Percentiles rank a stretch among this genome's conserved stretches.
phyloP scores from a whole-genome alignment of 2,113 vertebrate species.

The Lycaon pictus region DNA sequence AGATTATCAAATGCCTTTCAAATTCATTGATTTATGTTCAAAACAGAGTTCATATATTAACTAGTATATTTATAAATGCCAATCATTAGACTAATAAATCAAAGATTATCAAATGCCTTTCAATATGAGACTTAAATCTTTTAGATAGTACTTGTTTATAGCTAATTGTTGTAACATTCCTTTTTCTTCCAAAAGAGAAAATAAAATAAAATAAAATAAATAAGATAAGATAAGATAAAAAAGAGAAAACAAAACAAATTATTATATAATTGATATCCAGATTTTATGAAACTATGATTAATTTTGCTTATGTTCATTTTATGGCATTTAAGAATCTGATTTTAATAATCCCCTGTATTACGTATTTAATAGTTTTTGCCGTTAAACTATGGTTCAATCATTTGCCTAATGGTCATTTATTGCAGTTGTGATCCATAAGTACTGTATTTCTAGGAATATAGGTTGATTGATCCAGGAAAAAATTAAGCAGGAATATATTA shows the following conservation, averaged over 20 bases:
- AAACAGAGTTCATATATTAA: not conserved
- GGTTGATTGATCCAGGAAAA: constrained; percentile 19
- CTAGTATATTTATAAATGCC: not conserved
- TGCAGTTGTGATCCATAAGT: not conserved
- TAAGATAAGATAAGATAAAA: too few species aligned
- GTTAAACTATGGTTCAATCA: constrained; percentile 5
- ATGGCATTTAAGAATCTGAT: not conserved
- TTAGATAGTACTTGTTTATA: not conserved
- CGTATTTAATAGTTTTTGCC: constrained; percentile 3
- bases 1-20: constrained; percentile 2
- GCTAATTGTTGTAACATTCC: not conserved
- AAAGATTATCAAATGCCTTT: constrained; percentile 1
- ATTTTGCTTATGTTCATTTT: constrained; percentile 28
- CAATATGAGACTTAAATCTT: not conserved
- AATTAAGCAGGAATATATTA: not conserved
- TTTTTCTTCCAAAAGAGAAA: not conserved
- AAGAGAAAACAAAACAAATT: not conserved
- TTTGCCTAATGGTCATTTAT: constrained; percentile 41
- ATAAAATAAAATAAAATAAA: not conserved
- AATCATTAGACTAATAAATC: not conserved
- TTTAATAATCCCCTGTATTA: not conserved
- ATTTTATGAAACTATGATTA: not conserved
- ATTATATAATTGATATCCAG: not conserved
- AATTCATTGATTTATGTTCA: not conserved
- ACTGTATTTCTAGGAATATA: not conserved